A percentile compares a stretch with the other conserved stretches of the same genome.
Conservation (phyloP, 2,888 invertebrate species). For the Altica lythri region DNA sequence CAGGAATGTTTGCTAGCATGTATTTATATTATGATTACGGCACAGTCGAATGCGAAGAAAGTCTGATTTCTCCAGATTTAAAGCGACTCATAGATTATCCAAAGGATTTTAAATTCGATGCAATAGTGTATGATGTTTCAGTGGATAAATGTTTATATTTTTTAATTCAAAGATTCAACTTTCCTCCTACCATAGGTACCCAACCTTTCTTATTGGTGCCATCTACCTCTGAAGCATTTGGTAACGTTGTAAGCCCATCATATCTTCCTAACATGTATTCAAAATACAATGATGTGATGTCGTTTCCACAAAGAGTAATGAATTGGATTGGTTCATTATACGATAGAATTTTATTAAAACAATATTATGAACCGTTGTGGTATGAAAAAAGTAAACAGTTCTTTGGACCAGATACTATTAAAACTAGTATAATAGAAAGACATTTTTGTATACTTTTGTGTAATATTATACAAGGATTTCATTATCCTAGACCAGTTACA, state of each 20-base stretch:
- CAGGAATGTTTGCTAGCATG: no score
- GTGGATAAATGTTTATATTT: slow-evolving; percentile 39
- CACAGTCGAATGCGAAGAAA: no score
- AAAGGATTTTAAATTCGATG: no score
- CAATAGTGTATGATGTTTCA: neutral
- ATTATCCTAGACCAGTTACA: slow-evolving; percentile 45
- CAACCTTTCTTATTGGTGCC: slow-evolving; percentile 35
- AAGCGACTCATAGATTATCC: no score
- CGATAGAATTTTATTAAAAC: slow-evolving; percentile 15
- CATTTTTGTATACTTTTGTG: slow-evolving; percentile 42
- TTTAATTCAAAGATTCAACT: slow-evolving; percentile 45
- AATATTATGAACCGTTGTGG: slow-evolving; percentile 19
- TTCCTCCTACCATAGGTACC: slow-evolving; percentile 44
- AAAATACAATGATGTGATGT: slow-evolving; percentile 37
- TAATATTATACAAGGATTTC: slow-evolving; percentile 44
- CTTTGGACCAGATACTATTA: slow-evolving; percentile 36
- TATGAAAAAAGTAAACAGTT: slow-evolving; percentile 28
- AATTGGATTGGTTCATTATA: slow-evolving; percentile 34
- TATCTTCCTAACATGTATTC: slow-evolving; percentile 38
- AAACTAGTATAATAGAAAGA: slow-evolving; percentile 36
- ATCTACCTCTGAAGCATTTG: slow-evolving; percentile 30
- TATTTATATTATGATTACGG: no score
- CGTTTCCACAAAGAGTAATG: slow-evolving; percentile 36
- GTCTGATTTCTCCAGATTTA: no score
- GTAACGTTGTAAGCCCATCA: slow-evolving; percentile 36